A percentile compares a stretch with the other conserved stretches of the same genome.
phyloP scores from a whole-genome alignment of 2,888 invertebrate genomes.

The Zygothrica quintamaculata region DNA sequence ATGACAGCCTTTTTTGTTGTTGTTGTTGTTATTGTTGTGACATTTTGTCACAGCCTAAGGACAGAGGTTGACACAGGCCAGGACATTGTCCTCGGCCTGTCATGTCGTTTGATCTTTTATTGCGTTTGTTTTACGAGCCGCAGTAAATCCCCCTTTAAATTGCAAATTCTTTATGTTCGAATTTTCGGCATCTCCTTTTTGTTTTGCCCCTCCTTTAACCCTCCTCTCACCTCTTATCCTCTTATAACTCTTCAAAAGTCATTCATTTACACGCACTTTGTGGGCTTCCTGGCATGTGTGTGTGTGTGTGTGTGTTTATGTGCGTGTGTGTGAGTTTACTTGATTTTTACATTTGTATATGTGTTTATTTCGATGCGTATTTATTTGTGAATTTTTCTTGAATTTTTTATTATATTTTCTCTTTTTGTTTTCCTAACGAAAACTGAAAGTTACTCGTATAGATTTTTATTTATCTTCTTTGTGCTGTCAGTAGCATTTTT shows the following conservation, averaged over 20 bases:
- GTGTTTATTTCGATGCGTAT: slow-evolving; percentile 18
- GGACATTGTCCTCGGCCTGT: slow-evolving; percentile 59
- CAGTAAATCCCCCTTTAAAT: slow-evolving; percentile 79
- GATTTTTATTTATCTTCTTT: slow-evolving; percentile 14
- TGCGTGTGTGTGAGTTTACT: slow-evolving; percentile 7
- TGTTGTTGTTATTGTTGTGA: too few species aligned
- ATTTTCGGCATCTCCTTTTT: slow-evolving; percentile 49
- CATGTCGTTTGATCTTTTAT: slow-evolving; percentile 79
- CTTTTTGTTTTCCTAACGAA: slow-evolving; percentile 20
- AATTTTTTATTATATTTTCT: slow-evolving; percentile 42
- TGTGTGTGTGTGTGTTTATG: slow-evolving; percentile 8
- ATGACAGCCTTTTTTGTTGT: slow-evolving; percentile 61
- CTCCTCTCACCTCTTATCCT: neutral
- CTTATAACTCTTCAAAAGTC: slow-evolving; percentile 3
- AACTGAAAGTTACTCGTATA: slow-evolving; percentile 46
- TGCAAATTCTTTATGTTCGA: slow-evolving; percentile 80
- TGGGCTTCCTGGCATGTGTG: neutral
- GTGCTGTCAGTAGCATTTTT: slow-evolving; percentile 23
- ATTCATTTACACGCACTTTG: slow-evolving; percentile 25
- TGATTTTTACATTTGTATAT: slow-evolving; percentile 18
- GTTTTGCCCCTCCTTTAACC: neutral
- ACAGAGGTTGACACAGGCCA: slow-evolving; percentile 38
- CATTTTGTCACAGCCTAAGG: slow-evolving; percentile 63
- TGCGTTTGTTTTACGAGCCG: slow-evolving; percentile 78
- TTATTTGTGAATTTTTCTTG: slow-evolving; percentile 57